Evolutionary conservation across 2,888 invertebrate genomes (phyloP).

Genomic region (Chorisops tibialis): DNA sequence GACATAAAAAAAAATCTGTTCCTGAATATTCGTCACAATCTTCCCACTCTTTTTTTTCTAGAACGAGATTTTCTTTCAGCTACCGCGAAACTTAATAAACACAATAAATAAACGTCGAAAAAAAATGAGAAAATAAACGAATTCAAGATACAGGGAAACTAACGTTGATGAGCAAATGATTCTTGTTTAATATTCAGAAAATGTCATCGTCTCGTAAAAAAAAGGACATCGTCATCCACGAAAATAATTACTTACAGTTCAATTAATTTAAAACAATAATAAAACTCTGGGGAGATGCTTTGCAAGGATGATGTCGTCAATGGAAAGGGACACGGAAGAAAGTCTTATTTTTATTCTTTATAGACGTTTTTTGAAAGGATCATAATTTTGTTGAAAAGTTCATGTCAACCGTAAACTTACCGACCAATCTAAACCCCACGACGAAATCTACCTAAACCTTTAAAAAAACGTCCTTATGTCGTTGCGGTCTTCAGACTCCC

Average conservation of each 20-base stretch:
- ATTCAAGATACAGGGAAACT: conserved; percentile 7
- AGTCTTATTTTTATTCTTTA: background rate
- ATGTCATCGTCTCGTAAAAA: conserved; percentile 27
- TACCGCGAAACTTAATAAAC: conserved; percentile 29
- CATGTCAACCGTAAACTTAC: background rate
- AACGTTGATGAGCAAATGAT: conserved; percentile 17
- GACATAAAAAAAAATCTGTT: background rate
- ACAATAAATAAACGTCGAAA: conserved; percentile 25
- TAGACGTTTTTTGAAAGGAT: background rate
- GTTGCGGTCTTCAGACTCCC: no score
- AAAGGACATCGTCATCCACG: conserved; percentile 30
- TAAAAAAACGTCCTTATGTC: no score
- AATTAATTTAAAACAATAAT: conserved; percentile 33
- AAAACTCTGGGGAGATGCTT: background rate
- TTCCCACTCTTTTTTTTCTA: background rate
- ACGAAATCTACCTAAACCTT: no score
- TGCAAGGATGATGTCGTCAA: background rate
- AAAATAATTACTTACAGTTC: conserved; percentile 33
- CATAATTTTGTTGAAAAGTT: background rate
- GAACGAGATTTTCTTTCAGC: background rate
- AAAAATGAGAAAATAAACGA: conserved; percentile 20
- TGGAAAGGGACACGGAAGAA: background rate
- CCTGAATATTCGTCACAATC: background rate
- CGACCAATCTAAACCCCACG: background rate
- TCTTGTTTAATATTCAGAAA: conserved; percentile 32